Evolutionary conservation across 2,113 vertebrate genomes (phyloP), one percentile per base, ranked within the genome.

Genomic region (Serinus canaria): DNA sequence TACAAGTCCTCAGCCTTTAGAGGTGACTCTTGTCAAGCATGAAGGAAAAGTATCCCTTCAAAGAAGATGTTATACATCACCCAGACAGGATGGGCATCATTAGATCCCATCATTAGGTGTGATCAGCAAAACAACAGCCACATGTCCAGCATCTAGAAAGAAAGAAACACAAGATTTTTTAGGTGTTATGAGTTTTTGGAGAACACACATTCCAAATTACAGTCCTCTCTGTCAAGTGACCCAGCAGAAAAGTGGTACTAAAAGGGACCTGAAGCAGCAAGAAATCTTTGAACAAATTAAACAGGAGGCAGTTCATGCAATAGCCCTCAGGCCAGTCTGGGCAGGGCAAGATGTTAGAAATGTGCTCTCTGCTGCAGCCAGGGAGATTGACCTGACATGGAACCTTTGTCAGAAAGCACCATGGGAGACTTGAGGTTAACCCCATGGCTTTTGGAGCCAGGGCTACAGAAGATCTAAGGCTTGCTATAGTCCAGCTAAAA

Each of bases 371-470:
- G 33, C 24, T 79, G 41, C 28, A 78, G 47, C n/a, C 41, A 55
- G n/a, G 30, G n/a, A 79, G 41, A 72, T 4, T 47, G 41, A 41
- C 16, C 20, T 3, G 1, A 10, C 0, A 1, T 31, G 21, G 49
- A 64, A 63, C 9, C 11, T 16, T 25, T 43, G 30, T 30, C 17
- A 56, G 43, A 43, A 72, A 49, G 43, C 21, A 43, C 16, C 17
- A 18, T 13, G 47, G 30, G 13, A 63, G 11, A 31, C 41, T 47
- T 30, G 13, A 35, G 3, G 17, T 35, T 16, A 41, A 56, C 13
- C 16, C 16, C 16, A 35, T n/a, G 30, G 41, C 35, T 80, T 80
- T 72, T 72, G 43, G 41, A 79, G 66, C 13, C 30, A 17, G n/a
- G n/a, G 37, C 59, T 59, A 37, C 22, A 60, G 33, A 68, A 31